These are phyloP conservation scores for Sterrhoptilus dennistouni DNA, from an alignment of 2,113 vertebrate species.

Conservation along the genomic window DNA sequence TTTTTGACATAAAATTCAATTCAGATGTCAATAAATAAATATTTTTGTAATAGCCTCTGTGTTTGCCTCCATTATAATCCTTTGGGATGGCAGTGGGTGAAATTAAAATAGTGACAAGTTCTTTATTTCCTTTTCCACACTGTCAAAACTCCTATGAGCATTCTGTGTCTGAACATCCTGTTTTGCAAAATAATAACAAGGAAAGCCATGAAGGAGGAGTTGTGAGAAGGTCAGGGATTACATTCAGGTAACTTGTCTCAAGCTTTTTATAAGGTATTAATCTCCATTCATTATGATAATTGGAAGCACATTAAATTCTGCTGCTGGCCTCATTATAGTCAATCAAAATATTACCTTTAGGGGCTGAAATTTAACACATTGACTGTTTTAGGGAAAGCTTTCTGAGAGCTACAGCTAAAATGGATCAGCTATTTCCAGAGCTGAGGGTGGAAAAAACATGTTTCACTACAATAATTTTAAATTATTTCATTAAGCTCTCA, in stretches of 20 bases:
- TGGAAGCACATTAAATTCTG: neutral
- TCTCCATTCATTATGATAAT: neutral
- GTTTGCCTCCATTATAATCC: neutral
- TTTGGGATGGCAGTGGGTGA: neutral
- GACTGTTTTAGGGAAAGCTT: neutral
- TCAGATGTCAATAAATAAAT: slow-evolving; percentile 25
- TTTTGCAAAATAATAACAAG: neutral
- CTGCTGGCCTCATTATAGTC: neutral
- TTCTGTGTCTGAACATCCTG: neutral
- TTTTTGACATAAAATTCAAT: neutral
- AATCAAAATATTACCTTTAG: neutral
- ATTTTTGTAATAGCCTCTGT: slow-evolving; percentile 33
- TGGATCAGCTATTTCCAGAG: neutral
- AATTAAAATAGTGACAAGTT: neutral
- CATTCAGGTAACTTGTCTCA: neutral
- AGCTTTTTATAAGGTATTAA: neutral
- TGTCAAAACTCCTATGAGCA: neutral
- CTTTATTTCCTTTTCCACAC: neutral
- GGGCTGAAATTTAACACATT: neutral
- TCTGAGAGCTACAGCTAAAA: neutral
- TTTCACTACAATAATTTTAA: neutral
- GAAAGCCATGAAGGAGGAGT: neutral
- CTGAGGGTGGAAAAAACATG: neutral
- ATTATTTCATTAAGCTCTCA: neutral
- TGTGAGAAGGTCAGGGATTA: neutral